Base-by-base conservation (phyloP, 2,888 invertebrate genomes). In the Phrixothrix hirtus region DNA sequence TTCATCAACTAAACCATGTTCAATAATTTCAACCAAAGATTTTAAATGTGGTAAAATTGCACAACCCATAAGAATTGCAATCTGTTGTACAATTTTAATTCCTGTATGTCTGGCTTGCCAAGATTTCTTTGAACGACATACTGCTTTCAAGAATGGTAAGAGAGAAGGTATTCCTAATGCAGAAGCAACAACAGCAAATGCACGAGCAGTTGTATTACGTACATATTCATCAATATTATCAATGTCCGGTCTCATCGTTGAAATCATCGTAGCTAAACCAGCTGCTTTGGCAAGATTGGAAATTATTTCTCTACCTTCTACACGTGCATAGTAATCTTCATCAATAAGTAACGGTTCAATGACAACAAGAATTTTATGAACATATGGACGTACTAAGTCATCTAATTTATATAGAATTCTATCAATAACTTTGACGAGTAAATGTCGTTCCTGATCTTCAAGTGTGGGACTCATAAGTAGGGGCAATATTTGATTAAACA, bases 161-260 rank as follows among this genome's bases (percentile, higher is more conserved):
- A 99, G 79, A 0, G 97, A 96, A 4, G 99, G 99, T 64, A 99
- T 99, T 62, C 96, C 99, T 55, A 99, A 81, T 46, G 99, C 98
- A 1, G 98, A 99, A 1, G 99, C 99, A 1, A 99, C 99, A 1
- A 99, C 99, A n/a, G 99, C 99, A 76, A 99, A 99, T 0, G 99
- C 99, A 68, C 99, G 84, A 2, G 99, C 99, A 0, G 99, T 99
- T 0, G 99, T 99, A 76, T 99, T 99, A 72, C 99, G 85, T 27
- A 99, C 99, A 71, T 99, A 99, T 78, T 98, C 97, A 76, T 98
- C 98, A 67, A 97, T 97, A 74, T 99, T 99, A 77, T 99, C 99
- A 67, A 99, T 99, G 79, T 99, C 99, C 0, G 99, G 99, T 73
- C 99, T 83, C 99, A 99, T 99, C 0, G 99, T 99, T 2, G 98